These are phyloP conservation scores for Sardina pilchardus DNA, from an alignment of 2,113 vertebrate species.

Conservation along the genomic window DNA sequence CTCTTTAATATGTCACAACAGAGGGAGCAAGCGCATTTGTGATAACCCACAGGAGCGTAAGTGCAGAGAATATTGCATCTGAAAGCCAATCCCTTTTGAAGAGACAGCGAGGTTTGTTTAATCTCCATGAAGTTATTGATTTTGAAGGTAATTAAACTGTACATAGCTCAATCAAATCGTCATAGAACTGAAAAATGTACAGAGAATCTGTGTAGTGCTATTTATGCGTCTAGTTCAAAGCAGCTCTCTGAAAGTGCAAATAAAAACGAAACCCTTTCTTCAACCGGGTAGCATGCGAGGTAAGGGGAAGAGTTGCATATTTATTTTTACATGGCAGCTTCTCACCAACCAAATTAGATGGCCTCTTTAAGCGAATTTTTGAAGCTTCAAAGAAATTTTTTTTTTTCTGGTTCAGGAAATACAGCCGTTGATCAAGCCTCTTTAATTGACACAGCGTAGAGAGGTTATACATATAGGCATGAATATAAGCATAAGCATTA, in stretches of 20 bases:
- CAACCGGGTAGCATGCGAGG: background rate
- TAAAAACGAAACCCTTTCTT: background rate
- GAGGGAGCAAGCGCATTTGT: background rate
- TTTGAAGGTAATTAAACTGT: background rate
- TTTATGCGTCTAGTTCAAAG: background rate
- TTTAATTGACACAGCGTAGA: background rate
- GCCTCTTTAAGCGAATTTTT: background rate
- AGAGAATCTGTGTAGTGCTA: background rate
- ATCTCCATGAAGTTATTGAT: conserved; percentile 8
- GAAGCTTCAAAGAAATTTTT: background rate
- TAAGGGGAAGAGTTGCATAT: background rate
- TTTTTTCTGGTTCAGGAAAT: background rate
- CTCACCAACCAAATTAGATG: background rate
- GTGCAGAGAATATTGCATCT: background rate
- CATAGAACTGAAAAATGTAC: background rate
- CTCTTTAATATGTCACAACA: conserved; percentile 2
- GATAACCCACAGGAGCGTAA: background rate
- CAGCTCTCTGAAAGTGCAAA: background rate
- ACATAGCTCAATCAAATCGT: background rate
- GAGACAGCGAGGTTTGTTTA: background rate
- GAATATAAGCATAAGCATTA: no score
- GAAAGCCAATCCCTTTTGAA: background rate
- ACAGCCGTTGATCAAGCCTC: background rate
- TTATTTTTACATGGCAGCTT: background rate
- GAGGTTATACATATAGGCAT: background rate